These are phyloP conservation scores for Ephydatia muelleri DNA, from an alignment of 37 sponge, comb jelly and placozoan species.

Conservation along the genomic window DNA sequence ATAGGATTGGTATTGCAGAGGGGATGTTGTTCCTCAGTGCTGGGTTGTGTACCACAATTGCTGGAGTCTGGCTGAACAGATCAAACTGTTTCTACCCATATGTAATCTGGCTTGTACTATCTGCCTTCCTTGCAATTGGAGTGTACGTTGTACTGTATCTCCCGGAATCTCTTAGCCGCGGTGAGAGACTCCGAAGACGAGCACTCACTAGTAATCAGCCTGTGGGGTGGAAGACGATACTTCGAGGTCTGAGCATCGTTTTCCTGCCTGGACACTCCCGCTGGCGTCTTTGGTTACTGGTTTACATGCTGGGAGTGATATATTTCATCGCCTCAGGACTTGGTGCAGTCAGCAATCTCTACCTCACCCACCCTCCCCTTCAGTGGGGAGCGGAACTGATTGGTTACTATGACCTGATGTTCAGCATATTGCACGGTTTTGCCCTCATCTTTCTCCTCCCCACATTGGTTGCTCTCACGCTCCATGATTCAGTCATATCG, in stretches of 20 bases:
- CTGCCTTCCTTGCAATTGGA: background rate
- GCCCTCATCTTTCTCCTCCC: constrained; percentile 41
- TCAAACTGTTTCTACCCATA: constrained; percentile 34
- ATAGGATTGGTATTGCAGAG: constrained; percentile 48
- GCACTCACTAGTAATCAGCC: background rate
- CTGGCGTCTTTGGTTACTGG: constrained; percentile 39
- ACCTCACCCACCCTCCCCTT: constrained; percentile 33
- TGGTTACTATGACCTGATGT: constrained; percentile 3
- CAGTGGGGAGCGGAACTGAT: constrained; percentile 32
- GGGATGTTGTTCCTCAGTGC: constrained; percentile 44
- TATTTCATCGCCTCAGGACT: constrained; percentile 11
- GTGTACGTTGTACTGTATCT: constrained; percentile 40
- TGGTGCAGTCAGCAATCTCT: constrained; percentile 19
- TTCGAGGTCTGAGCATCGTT: constrained; percentile 38
- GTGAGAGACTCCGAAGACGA: background rate
- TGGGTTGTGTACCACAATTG: background rate
- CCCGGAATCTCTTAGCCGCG: constrained; percentile 26
- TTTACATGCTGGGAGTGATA: background rate
- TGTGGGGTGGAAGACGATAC: background rate
- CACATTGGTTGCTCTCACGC: constrained; percentile 23
- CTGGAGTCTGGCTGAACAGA: constrained; percentile 33
- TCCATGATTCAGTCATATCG: constrained; percentile 53
- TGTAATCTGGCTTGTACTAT: constrained; percentile 13
- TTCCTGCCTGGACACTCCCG: constrained; percentile 7
- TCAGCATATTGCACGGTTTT: constrained; percentile 2